Percentiles rank a stretch among this genome's conserved stretches.
Evolutionary conservation across 2,888 invertebrate genomes (phyloP).

Genomic region (Harpalus rubripes): DNA sequence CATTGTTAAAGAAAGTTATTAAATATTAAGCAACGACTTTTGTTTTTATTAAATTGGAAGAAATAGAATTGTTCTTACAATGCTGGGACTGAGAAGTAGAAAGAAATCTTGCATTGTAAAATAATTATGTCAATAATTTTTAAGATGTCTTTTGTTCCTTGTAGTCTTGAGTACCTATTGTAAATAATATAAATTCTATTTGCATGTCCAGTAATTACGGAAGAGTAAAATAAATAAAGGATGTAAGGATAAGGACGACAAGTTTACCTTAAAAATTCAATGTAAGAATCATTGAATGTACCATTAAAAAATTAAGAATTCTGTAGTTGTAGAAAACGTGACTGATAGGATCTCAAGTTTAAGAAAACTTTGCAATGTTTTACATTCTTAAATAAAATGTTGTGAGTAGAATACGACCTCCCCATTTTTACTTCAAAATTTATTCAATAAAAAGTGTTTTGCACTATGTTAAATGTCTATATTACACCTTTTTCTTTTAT

Average conservation of each 20-base stretch:
- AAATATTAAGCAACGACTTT: conserved; percentile 39
- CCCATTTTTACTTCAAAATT: no score
- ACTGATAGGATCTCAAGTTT: no score
- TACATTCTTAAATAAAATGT: no score
- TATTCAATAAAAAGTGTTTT: no score
- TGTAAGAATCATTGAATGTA: no score
- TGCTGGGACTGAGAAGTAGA: not conserved
- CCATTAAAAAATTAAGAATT: no score
- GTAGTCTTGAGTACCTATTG: not conserved
- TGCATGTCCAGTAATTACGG: not conserved
- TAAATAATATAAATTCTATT: not conserved
- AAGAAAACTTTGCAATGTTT: no score
- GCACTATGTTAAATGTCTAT: no score
- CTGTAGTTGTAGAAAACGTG: no score
- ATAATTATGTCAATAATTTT: not conserved
- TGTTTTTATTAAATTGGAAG: conserved; percentile 40
- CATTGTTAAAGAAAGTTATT: conserved; percentile 45
- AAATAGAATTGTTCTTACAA: conserved; percentile 12
- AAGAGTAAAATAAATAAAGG: not conserved
- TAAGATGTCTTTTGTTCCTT: not conserved
- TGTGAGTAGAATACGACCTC: no score
- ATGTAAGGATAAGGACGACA: not conserved
- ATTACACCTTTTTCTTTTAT: no score
- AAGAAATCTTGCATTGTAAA: not conserved
- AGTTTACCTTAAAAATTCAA: not conserved